Evolutionary conservation across 2,888 invertebrate genomes (phyloP), one percentile per base, ranked within the genome.

Genomic region (Sinelater perroti): DNA sequence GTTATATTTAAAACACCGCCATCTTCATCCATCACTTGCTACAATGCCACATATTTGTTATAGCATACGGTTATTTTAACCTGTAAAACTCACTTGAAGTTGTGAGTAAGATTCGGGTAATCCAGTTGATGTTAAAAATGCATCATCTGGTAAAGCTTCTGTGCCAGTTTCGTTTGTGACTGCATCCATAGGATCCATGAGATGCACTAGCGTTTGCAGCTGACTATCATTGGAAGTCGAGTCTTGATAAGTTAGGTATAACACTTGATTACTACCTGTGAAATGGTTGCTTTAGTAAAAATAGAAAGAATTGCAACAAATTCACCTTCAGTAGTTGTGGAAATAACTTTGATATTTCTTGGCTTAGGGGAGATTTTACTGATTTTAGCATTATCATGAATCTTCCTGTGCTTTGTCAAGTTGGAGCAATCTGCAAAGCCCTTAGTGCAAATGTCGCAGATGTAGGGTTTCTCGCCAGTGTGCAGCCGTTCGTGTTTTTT

Each of bases 361-460:
- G 54, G 62, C 21, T 55, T 42, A 14, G 28, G 26, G 7, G 30
- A 7, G 4, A 16, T 38, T 42, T 56, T 54, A 16, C 38, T 46
- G 8, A 46, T 8, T 51, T 53, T 67, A 2, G 47, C 30, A 47
- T 50, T 66, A 4, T 55, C 46, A 57, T 78, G 78, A 0, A 68
- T 72, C 44, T 71, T 85, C 71, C 83, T 84, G 68, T 89, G 88
- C 70, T 87, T 88, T 10, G 83, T 84, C 54, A 90, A 82, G 78
- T 91, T 91, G 21, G 90, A 89, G 65, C 86, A 84, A 78, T 91
- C 90, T 0, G 90, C 87, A 78, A 93, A 91, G 30, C 86, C 83
- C 63, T 89, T 85, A 18, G 84, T 83, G 70, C 91, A 91, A 62
- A 86, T 79, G 31, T 87, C 83, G 70, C 92, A 91, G 0, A 82